Base-by-base conservation (phyloP, 2,888 invertebrate genomes). In the Meiosimyza decipiens region DNA sequence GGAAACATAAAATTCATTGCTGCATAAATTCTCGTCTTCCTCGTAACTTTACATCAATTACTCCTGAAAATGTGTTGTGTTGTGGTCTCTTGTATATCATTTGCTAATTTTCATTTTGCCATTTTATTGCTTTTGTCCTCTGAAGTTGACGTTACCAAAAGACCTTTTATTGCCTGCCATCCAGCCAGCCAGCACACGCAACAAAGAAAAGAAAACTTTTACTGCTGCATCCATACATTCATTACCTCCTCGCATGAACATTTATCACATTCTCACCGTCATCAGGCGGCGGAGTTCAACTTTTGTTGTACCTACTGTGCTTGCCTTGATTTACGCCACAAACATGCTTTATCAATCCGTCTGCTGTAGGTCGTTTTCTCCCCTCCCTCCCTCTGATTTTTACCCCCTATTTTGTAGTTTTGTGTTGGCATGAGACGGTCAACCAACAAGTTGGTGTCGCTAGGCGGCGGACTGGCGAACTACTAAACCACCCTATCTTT, bases 281-380 rank as follows among this genome's bases (percentile, higher is more conserved):
- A 40, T 40, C 40, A 40, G 40, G 40, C 40, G 40, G 40, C 40
- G 40, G 2, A 22, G 2, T 40, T 4, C 40, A 40, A 7, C 40
- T 3, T 40, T 40, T 40, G 40, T 40, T 7, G 7, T 40, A 40
- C 40, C 9, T 40, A 9, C 54, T 16, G 54, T 16, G n/a, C 18
- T 16, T 55, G 55, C 18, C 16, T 22, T 18, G 18, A 16, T 55
- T 55, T 47, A 40, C 49, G 63, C 63, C 63, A n/a, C 49, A 49
- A 63, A 63, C 63, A 12, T 16, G 16, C 47, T 63, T 63, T 49
- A 49, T 63, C 33, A 63, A 63, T 63, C 63, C 15, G 49, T 63
- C 33, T 18, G 16, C 49, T 16, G n/a, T 15, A 28, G 6, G 22
- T 57, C 16, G 40, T 13, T 12, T 63, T 49, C 63, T 16, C 13